phyloP scores from a whole-genome alignment of 2,888 invertebrate genomes.

The Cosmopolites sordidus region DNA sequence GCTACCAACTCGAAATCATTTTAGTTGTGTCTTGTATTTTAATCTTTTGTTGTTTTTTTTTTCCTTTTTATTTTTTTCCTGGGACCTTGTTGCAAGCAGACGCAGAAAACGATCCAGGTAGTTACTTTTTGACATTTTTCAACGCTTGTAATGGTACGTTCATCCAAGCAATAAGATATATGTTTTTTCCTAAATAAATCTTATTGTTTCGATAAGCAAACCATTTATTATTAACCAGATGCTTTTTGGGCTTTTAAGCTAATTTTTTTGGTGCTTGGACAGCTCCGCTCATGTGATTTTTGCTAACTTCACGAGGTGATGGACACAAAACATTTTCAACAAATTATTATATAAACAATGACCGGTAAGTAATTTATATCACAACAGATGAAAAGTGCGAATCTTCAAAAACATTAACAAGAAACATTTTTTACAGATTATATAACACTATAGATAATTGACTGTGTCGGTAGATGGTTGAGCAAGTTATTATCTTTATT shows the following conservation, averaged over 20 bases:
- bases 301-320: conserved; percentile 9
- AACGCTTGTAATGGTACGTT: conserved; percentile 24
- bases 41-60: conserved; percentile 34
- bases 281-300: neutral
- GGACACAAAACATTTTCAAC: conserved; percentile 5
- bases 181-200: neutral
- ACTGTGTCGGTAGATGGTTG: no score
- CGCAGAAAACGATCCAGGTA: conserved; percentile 47
- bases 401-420: no score
- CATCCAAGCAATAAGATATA: neutral
- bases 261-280: conserved; percentile 12
- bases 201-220: conserved; percentile 4
- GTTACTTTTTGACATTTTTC: conserved; percentile 34
- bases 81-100: conserved; percentile 42
- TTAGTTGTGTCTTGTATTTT: conserved; percentile 25
- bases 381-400: no score
- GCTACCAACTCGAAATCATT: conserved; percentile 4
- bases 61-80: conserved; percentile 40
- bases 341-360: no score
- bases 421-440: no score
- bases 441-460: no score
- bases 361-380: no score
- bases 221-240: neutral
- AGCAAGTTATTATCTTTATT: no score
- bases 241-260: conserved; percentile 9